Evolutionary conservation across 2,888 invertebrate species (phyloP).

Genomic region (Epirrhoe alternata): DNA sequence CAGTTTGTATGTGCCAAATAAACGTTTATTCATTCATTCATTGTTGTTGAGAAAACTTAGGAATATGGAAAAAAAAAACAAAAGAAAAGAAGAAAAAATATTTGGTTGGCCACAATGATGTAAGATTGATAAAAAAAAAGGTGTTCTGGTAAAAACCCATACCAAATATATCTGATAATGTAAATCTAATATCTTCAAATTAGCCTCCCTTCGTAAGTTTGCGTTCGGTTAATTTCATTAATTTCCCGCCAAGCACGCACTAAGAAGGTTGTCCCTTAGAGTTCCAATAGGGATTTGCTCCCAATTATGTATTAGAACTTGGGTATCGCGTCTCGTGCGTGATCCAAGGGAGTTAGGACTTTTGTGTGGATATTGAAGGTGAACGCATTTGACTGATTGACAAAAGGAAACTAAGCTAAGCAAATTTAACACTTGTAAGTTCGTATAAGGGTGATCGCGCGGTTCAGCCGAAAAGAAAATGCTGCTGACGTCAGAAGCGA

Average conservation of each 20-base stretch:
- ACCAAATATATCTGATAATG: slow-evolving; percentile 32
- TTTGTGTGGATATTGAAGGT: slow-evolving; percentile 40
- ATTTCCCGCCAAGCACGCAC: slow-evolving; percentile 78
- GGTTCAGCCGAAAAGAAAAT: too few species aligned
- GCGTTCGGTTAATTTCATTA: slow-evolving; percentile 80
- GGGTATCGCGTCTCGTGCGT: slow-evolving; percentile 65
- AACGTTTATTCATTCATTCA: too few species aligned
- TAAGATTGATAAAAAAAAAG: background rate
- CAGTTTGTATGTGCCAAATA: too few species aligned
- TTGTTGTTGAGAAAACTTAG: too few species aligned
- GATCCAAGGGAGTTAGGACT: slow-evolving; percentile 64
- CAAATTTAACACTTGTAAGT: too few species aligned
- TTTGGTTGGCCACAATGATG: background rate
- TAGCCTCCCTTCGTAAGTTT: slow-evolving; percentile 58
- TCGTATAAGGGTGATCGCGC: too few species aligned
- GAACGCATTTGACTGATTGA: slow-evolving; percentile 26
- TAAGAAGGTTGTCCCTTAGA: slow-evolving; percentile 72
- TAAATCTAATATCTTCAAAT: slow-evolving; percentile 45
- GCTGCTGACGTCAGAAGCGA: too few species aligned
- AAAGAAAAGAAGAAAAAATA: too few species aligned
- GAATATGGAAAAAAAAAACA: too few species aligned
- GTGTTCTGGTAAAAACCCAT: background rate
- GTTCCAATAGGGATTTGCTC: slow-evolving; percentile 79
- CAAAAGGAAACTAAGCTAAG: background rate
- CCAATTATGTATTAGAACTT: slow-evolving; percentile 82